Evolutionary conservation across 2,888 invertebrate species (phyloP).

Genomic region (Pammene aurita): DNA sequence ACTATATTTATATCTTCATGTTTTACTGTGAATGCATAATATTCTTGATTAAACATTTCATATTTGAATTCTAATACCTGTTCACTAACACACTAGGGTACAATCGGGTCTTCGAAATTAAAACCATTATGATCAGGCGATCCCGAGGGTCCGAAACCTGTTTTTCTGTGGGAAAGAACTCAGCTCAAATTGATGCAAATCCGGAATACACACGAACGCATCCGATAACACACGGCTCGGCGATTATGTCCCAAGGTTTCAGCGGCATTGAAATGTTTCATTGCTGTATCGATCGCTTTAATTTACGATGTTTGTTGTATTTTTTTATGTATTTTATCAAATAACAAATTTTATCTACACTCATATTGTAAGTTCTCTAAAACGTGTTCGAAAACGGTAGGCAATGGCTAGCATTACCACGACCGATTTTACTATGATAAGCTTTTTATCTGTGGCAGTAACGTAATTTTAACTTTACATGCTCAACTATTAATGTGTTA

Average conservation of each 20-base stretch:
- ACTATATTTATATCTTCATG: too few relatives aligned
- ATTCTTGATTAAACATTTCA: too few relatives aligned
- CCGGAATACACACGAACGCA: constrained; percentile 23
- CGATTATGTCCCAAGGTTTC: constrained; percentile 28
- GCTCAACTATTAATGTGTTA: too few relatives aligned
- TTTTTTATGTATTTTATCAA: too few relatives aligned
- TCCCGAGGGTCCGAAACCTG: constrained; percentile 33
- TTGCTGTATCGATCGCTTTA: neutral
- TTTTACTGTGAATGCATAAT: too few relatives aligned
- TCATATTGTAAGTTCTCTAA: too few relatives aligned
- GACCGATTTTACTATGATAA: too few relatives aligned
- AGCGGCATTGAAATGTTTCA: constrained; percentile 23
- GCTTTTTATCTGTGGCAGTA: too few relatives aligned
- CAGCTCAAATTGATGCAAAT: constrained; percentile 35
- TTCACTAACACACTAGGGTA: constrained; percentile 7
- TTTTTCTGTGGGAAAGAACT: constrained; percentile 30
- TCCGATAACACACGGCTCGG: constrained; percentile 21
- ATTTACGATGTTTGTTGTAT: neutral
- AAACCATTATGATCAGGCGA: constrained; percentile 17
- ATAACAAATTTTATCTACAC: too few relatives aligned
- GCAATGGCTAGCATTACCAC: too few relatives aligned
- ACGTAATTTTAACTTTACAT: too few relatives aligned
- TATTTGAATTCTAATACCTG: neutral
- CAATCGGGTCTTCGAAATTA: constrained; percentile 20
- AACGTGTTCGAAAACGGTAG: too few relatives aligned